Percentiles rank a stretch among this genome's conserved stretches.
Evolutionary conservation across 2,797 vertebrate genomes (phyloP).

Genomic region (Eremophila alpestris): DNA sequence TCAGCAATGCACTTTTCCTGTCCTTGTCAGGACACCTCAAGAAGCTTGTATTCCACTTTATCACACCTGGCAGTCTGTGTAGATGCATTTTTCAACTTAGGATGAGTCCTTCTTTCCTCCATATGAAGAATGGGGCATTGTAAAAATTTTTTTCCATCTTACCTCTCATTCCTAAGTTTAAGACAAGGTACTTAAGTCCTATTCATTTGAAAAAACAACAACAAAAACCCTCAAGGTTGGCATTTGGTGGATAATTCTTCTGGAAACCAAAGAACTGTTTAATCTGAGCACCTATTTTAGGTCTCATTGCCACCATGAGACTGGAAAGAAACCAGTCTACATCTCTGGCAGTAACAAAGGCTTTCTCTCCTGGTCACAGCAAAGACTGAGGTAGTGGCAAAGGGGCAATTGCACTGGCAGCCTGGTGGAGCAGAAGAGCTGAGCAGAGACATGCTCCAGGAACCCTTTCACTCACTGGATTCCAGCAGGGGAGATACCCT

Average conservation of each 20-base stretch:
- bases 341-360: background rate
- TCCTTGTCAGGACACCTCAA: background rate
- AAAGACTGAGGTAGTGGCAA: background rate
- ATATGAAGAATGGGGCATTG: background rate
- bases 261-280: background rate
- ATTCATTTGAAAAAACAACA: background rate
- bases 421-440: fast-evolving
- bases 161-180: background rate
- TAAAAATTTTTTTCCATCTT: background rate
- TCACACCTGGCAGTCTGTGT: background rate
- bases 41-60: background rate
- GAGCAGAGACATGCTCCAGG: background rate
- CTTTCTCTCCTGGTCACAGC: background rate
- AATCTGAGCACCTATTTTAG: background rate
- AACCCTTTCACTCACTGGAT: background rate
- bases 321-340: background rate
- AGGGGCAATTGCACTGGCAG: background rate
- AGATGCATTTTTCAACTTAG: background rate
- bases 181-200: background rate
- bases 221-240: background rate
- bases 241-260: background rate
- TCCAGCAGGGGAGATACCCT: background rate
- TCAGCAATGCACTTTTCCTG: background rate
- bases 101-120: background rate
- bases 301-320: background rate